Base-by-base conservation (phyloP, 2,888 invertebrate species). In the Sesamia inferens region DNA sequence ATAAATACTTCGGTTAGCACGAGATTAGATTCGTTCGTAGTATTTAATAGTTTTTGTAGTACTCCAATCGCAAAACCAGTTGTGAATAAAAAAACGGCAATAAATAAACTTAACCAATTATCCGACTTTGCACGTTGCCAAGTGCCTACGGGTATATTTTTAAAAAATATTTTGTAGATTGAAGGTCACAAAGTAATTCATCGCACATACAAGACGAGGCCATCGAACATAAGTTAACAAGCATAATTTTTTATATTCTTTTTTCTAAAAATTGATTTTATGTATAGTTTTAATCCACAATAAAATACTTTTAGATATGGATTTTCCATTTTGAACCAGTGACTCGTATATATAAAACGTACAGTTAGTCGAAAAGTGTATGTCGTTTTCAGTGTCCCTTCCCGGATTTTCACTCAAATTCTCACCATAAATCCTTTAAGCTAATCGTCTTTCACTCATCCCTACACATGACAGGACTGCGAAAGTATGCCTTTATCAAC, bases 371-470 rank as follows among this genome's bases (percentile, higher is more conserved):
- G 13, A 13, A 16, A 44, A 22, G 2, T 61, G 58, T 47, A 59
- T 54, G 57, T 68, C 62, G 58, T 69, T 78, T 71, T 69, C 47
- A 22, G 8, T 63, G 57, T 71, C 67, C 48, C 2, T 62, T 44
- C 8, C 31, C 59, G 47, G 55, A 57, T 58, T 72, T 68, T 24
- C 61, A 61, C 68, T 58, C 47, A 64, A 71, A 69, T 57, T 74
- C 71, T 39, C 51, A 58, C 65, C 75, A 75, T 67, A 71, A 83
- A 71, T 71, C 79, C 83, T 69, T 70, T 74, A 70, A 67, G 63
- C 54, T 83, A 83, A 81, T 81, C 83, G 80, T 64, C 59, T 69
- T 73, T 64, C 75, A 71, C 66, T 71, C 69, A 65, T 78, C 82
- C 74, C 47, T 82, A 58, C 54, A 65, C 69, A 58, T 64, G 79